Evolutionary conservation across 2,797 vertebrate genomes (phyloP), one percentile per base, ranked within the genome.

Genomic region (Novumbra hubbsi): DNA sequence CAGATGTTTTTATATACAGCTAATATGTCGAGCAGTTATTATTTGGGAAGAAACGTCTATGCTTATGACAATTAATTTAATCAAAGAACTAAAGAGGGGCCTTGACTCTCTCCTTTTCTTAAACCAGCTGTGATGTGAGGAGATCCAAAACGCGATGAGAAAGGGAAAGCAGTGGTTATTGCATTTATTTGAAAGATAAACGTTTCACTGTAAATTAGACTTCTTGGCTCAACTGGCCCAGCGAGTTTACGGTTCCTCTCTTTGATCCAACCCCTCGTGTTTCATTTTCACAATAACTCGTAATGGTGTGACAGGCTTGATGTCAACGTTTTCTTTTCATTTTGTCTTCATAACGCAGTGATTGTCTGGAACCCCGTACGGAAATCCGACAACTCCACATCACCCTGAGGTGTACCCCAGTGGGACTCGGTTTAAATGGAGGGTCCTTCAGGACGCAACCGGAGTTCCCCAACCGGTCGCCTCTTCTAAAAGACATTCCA

Each of bases 401-500:
- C 21, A 24, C 48, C 30, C 21, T 14, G n/a, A 14, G 55, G 3
- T 60, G 55, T 12, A 4, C 12, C 55, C 55, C 21, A 60, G 12
- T n/a, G 19, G 50, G n/a, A n/a, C 34, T 32, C 5, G 50, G 50
- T 55, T 55, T 6, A 55, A 55, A 21, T 60, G 21, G 9, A 8
- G 9, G 3, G 48, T 6, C 50, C 16, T 52, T 1, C 15, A 15
- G 79, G 62, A 80, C 24, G 76, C 80, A 81, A 74, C 74, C 70
- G 81, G 52, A 82, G 83, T 80, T 87, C 21, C 55, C 78, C 78
- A 73, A 77, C 70, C 65, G 57, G 80, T 72, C 81, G 73, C 74
- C 79, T 76, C 83, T 78, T 78, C 79, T 74, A 64, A 76, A 79
- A 88, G 77, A 83, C 85, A 87, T 87, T 89, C 84, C 85, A 79